Evolutionary conservation across 2,113 vertebrate genomes (phyloP), one percentile per base, ranked within the genome.

Genomic region (Ardeotis arabs): DNA sequence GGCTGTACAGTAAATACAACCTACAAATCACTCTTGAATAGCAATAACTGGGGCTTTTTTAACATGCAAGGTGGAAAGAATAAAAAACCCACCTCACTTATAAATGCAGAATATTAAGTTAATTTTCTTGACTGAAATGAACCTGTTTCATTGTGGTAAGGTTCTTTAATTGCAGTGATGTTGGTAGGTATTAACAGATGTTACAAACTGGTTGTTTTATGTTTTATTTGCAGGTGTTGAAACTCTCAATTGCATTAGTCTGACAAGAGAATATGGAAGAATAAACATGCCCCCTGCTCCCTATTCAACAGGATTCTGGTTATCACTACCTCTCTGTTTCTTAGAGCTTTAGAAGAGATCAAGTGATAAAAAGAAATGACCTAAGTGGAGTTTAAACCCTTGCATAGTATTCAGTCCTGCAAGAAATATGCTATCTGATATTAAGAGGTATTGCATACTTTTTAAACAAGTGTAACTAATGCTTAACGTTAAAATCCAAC

Each of bases 201-300:
- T 76, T 87, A 91, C 21, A 9, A 73, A 91, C 17, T 35, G 20
- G 24, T 44, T 76, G 72, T 3, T 86, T 67, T 5, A 37, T 60
- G 39, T 79, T 95, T 87, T 95, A 90, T 81, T 79, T 93, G 74
- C 50, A 91, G 75, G 55, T 95, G 82, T 94, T 93, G 91, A 91
- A 96, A 95, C 27, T 74, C 64, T 3, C 41, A 47, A 88, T 41
- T 93, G 84, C 55, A 69, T 76, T 89, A 85, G 37, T 91, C 22
- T 89, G 87, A 87, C 37, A 72, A 83, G 49, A 91, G 63, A 81
- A 87, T 72, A 84, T 10, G 27, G 80, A 87, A 95, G 94, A 94
- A 84, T 44, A 89, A 95, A 89, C 53, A 84, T 72, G 69, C 33
- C 56, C 52, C 29, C 64, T 87, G 77, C 44, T 87, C 52, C 27